Evolutionary conservation across 2,113 vertebrate species (phyloP), one percentile per base, ranked within the genome.

Genomic region (Pardalotus punctatus): DNA sequence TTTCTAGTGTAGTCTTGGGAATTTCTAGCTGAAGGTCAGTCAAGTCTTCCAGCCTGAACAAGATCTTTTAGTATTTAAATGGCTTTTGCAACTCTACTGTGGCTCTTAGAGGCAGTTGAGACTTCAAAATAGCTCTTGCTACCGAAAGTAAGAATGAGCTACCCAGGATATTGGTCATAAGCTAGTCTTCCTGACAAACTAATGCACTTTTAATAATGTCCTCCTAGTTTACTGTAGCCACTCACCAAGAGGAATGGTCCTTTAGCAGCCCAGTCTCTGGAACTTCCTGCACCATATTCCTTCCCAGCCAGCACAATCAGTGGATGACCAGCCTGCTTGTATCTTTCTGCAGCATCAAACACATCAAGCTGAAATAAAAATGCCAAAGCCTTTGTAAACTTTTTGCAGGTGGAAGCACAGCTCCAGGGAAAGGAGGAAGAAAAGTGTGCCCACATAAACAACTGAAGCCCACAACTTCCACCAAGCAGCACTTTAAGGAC

Each of bases 221-320:
- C 48, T 50, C 4, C 23, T 28, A 38, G 20, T 57, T 51, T 60
- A 73, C 9, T 35, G 29, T 12, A 72, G 54, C 51, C 15, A 97
- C 97, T 92, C 82, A 99, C 99, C 98, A 99, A 97, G 4, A 99
- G 98, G 80, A 99, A 99, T 2, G 99, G 99, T 69, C 99, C 99
- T 96, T 99, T 99, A 16, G 99, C 99, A 1, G 99, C 99, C 99
- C 99, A 99, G 97, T 99, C 99, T 94, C 99, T 98, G 86, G 99
- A 99, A 97, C 99, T 99, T 62, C 99, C 99, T 0, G 99, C 98
- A 35, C 99, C 99, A 3, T 99, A 99, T 64, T 99, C 99, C 93
- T 99, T 99, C 71, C 99, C 99, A 5, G 99, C 98, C 70, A 99
- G 97, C 48, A 99, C 74, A 25, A 99, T 97, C 54, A 99, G 98